These are phyloP conservation scores for Entomyzon cyanotis DNA, from an alignment of 2,113 vertebrate species.

Conservation along the genomic window DNA sequence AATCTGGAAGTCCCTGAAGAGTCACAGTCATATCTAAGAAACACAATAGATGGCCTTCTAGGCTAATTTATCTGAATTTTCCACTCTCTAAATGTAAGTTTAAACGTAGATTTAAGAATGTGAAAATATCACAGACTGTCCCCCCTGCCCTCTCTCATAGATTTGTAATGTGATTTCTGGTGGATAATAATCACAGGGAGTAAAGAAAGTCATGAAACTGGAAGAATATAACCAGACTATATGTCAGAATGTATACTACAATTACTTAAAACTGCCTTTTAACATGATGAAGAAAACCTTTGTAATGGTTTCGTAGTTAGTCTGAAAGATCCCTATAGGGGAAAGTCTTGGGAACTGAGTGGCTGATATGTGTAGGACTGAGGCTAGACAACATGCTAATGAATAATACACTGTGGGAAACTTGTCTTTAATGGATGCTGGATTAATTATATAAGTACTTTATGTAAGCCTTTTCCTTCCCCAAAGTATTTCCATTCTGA, in stretches of 20 bases:
- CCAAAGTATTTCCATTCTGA: background rate
- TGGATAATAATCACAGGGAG: background rate
- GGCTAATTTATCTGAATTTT: background rate
- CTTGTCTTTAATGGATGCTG: background rate
- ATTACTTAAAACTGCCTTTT: background rate
- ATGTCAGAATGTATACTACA: background rate
- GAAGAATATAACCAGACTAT: background rate
- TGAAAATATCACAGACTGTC: background rate
- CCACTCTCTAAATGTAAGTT: background rate
- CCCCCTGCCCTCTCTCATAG: background rate
- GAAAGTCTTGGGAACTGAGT: background rate
- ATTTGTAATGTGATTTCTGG: background rate
- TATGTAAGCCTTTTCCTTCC: background rate
- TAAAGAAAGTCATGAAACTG: background rate
- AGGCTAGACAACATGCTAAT: background rate
- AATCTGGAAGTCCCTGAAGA: background rate
- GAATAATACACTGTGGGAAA: background rate
- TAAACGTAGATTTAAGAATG: background rate
- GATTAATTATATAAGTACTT: conserved; percentile 10
- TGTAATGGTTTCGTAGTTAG: background rate
- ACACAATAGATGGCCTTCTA: conserved; percentile 26
- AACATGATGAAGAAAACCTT: background rate
- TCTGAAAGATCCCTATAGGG: background rate
- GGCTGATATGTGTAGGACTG: background rate
- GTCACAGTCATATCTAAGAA: background rate